phyloP scores from a whole-genome alignment of 2,113 vertebrate species.

The Stegostoma tigrinum region DNA sequence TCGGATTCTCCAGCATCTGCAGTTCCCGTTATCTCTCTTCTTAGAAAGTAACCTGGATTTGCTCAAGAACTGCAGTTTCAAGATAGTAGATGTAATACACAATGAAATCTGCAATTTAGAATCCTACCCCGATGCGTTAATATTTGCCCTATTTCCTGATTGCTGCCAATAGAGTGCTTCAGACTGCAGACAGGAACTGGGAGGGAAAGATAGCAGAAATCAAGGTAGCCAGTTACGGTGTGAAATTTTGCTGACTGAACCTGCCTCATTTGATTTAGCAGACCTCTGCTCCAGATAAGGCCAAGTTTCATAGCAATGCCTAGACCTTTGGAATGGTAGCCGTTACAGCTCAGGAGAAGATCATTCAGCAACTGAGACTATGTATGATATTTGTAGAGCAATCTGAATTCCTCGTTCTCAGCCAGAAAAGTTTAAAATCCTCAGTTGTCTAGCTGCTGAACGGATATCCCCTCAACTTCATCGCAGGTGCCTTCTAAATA shows the following conservation, averaged over 20 bases:
- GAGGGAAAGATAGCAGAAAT: not conserved
- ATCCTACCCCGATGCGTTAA: not conserved
- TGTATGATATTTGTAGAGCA: no score
- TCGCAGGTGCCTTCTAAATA: no score
- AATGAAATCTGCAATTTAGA: not conserved
- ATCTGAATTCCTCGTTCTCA: no score
- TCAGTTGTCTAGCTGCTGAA: no score
- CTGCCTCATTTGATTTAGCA: not conserved
- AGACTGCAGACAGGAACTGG: not conserved
- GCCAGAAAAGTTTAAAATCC: no score
- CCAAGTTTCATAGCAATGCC: not conserved
- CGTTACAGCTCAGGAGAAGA: no score
- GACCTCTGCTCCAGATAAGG: not conserved
- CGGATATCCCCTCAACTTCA: no score
- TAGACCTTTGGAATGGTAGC: not conserved
- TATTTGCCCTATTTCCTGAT: not conserved
- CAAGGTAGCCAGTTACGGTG: not conserved
- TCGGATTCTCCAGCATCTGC: no score
- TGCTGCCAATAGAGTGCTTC: not conserved
- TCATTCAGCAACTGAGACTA: no score
- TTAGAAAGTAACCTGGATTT: no score
- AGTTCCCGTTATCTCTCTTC: no score
- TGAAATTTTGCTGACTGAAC: not conserved
- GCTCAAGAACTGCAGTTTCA: not conserved
- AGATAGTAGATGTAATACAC: not conserved